phyloP scores from a whole-genome alignment of 1,140 invertebrate species.

The Ectropis grisescens region DNA sequence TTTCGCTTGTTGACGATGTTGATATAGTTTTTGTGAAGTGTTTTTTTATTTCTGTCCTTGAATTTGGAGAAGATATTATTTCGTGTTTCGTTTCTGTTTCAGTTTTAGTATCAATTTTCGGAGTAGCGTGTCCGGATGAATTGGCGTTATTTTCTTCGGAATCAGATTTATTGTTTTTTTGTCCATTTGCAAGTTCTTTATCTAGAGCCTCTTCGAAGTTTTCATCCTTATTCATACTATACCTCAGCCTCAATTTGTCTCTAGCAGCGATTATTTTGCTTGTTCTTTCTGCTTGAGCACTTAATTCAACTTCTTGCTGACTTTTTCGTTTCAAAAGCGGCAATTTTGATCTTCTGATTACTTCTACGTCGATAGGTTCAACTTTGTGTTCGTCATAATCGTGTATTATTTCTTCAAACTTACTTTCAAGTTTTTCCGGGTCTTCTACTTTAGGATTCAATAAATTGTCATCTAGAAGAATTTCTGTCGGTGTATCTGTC shows the following conservation, averaged over 20 bases:
- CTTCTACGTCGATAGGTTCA: slow-evolving; percentile 19
- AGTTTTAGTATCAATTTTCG: too few species aligned
- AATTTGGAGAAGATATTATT: not conserved
- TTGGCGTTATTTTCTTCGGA: too few species aligned
- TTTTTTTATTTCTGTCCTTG: too few species aligned
- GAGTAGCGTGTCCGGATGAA: too few species aligned
- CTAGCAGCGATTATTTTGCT: not conserved
- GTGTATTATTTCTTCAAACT: slow-evolving; percentile 55
- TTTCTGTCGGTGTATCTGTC: slow-evolving; percentile 6
- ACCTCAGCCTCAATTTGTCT: too few species aligned
- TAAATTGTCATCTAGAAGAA: slow-evolving; percentile 5
- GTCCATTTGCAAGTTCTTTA: too few species aligned
- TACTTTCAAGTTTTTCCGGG: slow-evolving; percentile 30
- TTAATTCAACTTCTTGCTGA: not conserved
- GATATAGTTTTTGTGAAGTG: too few species aligned
- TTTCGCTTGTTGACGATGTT: not conserved
- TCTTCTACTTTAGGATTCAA: slow-evolving; percentile 24
- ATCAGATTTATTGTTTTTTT: too few species aligned
- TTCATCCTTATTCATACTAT: too few species aligned
- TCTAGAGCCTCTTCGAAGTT: too few species aligned
- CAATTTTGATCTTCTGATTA: slow-evolving; percentile 31
- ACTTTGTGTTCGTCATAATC: slow-evolving; percentile 39
- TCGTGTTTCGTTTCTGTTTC: not conserved
- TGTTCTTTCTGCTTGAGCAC: not conserved
- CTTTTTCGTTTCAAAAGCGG: slow-evolving; percentile 31